These are phyloP conservation scores for Sebastes schlegelii DNA, from an alignment of 2,113 vertebrate genomes.

Conservation along the genomic window DNA sequence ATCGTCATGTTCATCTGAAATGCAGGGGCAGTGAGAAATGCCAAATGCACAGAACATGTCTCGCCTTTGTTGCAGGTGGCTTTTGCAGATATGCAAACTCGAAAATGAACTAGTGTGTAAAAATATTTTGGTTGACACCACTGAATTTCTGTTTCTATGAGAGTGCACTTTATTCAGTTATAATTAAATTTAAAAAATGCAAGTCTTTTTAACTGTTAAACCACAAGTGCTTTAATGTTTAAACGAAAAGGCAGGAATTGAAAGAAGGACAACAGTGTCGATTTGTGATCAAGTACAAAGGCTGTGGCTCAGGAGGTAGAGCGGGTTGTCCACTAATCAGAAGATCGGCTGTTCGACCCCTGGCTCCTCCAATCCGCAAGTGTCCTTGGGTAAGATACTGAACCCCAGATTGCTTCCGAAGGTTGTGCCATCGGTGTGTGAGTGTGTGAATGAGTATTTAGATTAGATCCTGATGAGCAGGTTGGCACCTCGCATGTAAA, in stretches of 20 bases:
- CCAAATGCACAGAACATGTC: conserved; percentile 28
- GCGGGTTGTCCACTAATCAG: no score
- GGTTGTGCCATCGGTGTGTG: no score
- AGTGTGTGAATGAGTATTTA: no score
- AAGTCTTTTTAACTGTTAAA: conserved; percentile 62
- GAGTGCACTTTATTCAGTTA: conserved; percentile 72
- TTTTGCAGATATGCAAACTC: conserved; percentile 69
- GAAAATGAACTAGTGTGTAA: conserved; percentile 38
- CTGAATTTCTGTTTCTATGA: conserved; percentile 45
- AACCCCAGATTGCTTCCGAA: no score
- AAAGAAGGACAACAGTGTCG: neutral
- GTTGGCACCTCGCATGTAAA: no score
- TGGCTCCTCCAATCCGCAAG: neutral
- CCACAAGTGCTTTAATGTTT: conserved; percentile 80
- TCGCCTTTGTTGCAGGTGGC: conserved; percentile 45
- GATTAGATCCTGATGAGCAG: no score
- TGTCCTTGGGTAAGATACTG: no score
- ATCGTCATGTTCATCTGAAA: conserved; percentile 25
- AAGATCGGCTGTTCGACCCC: no score
- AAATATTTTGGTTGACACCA: conserved; percentile 43
- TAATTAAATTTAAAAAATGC: conserved; percentile 52
- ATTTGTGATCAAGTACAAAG: no score
- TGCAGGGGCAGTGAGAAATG: conserved; percentile 21
- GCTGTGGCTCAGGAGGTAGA: no score
- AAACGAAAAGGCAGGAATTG: conserved; percentile 24